phyloP scores from a whole-genome alignment of 2,113 vertebrate genomes.

The Acanthochromis polyacanthus region DNA sequence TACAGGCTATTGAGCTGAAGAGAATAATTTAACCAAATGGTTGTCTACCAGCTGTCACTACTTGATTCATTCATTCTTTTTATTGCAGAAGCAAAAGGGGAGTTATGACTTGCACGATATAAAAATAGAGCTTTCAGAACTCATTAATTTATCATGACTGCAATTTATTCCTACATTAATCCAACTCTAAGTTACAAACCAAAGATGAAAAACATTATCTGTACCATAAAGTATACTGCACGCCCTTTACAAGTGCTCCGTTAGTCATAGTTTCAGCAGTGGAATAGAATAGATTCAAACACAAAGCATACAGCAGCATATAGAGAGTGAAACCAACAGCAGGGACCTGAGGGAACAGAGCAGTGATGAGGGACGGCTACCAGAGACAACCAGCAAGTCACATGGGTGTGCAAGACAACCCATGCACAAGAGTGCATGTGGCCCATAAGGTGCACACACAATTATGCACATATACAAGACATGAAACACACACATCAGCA shows the following conservation, averaged over 20 bases:
- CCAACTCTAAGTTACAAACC: slow-evolving; percentile 26
- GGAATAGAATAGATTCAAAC: slow-evolving; percentile 15
- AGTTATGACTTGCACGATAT: slow-evolving; percentile 37
- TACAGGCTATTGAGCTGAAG: slow-evolving; percentile 35
- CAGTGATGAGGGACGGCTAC: slow-evolving; percentile 78
- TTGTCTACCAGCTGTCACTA: slow-evolving; percentile 62
- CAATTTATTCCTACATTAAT: slow-evolving; percentile 27
- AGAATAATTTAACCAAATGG: slow-evolving; percentile 61
- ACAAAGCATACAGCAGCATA: slow-evolving; percentile 24
- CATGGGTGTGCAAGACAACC: slow-evolving; percentile 56
- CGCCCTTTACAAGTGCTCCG: slow-evolving; percentile 4
- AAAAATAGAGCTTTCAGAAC: slow-evolving; percentile 54
- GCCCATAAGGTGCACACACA: slow-evolving; percentile 46
- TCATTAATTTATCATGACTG: slow-evolving; percentile 23
- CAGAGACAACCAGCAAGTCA: slow-evolving; percentile 75
- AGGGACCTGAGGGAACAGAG: slow-evolving; percentile 65
- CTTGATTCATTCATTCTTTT: slow-evolving; percentile 50
- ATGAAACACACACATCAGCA: slow-evolving; percentile 3
- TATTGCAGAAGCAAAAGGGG: slow-evolving; percentile 27
- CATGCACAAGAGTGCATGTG: slow-evolving; percentile 36
- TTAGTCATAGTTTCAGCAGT: background rate
- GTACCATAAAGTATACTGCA: slow-evolving; percentile 18
- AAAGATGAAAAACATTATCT: slow-evolving; percentile 32
- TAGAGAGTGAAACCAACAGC: slow-evolving; percentile 59
- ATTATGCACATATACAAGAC: slow-evolving; percentile 34